A percentile compares a stretch with the other conserved stretches of the same genome.
These are phyloP conservation scores for Regulus satrapa DNA, from an alignment of 2,113 vertebrate genomes.

Conservation along the genomic window DNA sequence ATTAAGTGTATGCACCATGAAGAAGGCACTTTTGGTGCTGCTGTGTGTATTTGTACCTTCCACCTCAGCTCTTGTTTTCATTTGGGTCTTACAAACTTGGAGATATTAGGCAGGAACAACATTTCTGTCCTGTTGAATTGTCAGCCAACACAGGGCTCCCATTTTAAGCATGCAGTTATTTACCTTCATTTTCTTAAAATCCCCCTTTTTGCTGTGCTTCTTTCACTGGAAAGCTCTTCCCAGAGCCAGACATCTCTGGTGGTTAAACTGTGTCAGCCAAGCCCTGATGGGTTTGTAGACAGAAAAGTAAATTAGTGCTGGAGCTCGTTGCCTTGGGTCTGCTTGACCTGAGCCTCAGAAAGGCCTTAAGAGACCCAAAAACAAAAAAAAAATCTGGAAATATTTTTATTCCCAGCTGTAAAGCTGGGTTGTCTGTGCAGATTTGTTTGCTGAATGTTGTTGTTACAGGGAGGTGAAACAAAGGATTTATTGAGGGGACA, in stretches of 20 bases:
- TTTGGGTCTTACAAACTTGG: neutral
- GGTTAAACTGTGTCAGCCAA: neutral
- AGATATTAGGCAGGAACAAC: neutral
- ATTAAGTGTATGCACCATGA: accelerated
- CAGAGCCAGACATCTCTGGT: neutral
- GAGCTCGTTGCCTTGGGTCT: neutral
- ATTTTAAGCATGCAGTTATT: accelerated
- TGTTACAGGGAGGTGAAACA: neutral
- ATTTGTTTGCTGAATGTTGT: neutral
- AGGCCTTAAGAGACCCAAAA: neutral
- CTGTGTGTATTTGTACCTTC: neutral
- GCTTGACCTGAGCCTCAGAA: neutral
- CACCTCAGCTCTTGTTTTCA: neutral
- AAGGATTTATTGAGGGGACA: neutral
- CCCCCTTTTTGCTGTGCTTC: neutral
- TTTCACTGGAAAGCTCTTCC: neutral
- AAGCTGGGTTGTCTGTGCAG: neutral
- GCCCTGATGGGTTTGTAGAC: neutral
- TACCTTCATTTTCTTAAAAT: neutral
- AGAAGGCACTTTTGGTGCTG: neutral
- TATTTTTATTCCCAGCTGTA: neutral
- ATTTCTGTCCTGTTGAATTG: neutral
- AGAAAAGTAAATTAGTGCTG: neutral
- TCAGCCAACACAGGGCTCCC: neutral
- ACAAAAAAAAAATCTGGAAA: neutral